Conservation (phyloP, 2,888 invertebrate genomes). For the Anthophora plumipes region DNA sequence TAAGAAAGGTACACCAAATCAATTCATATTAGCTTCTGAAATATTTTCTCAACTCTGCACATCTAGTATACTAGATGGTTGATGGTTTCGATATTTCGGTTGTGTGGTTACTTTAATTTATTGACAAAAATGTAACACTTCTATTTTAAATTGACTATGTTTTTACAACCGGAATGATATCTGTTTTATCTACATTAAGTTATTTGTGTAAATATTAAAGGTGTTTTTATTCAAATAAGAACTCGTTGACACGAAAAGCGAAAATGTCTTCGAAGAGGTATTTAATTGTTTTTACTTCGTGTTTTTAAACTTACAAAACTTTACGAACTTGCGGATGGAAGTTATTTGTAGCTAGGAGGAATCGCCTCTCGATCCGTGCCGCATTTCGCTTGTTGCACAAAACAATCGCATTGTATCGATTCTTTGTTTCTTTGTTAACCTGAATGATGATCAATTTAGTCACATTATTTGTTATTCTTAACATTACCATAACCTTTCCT, state of each 20-base stretch:
- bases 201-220: constrained; percentile 74
- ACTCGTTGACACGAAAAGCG: constrained; percentile 76
- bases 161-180: constrained; percentile 73
- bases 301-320: constrained; percentile 54
- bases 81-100: constrained; percentile 79
- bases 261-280: constrained; percentile 85
- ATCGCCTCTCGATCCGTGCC: constrained; percentile 5
- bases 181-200: constrained; percentile 70
- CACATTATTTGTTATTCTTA: constrained; percentile 42
- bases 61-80: constrained; percentile 80
- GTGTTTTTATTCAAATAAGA: constrained; percentile 74
- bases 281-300: constrained; percentile 75
- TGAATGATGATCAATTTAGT: constrained; percentile 43
- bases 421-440: constrained; percentile 73
- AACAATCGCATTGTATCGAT: constrained; percentile 44
- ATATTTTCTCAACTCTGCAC: constrained; percentile 65
- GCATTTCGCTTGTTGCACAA: constrained; percentile 21
- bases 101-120: constrained; percentile 81
- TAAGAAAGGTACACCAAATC: background rate
- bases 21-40: constrained; percentile 34
- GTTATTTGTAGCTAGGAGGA: constrained; percentile 51
- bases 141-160: constrained; percentile 75
- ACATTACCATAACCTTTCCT: background rate
- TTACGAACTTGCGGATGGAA: constrained; percentile 33
- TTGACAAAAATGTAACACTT: constrained; percentile 80